Conservation (phyloP, 2,113 vertebrate species). For the Gopherus evgoodei region DNA sequence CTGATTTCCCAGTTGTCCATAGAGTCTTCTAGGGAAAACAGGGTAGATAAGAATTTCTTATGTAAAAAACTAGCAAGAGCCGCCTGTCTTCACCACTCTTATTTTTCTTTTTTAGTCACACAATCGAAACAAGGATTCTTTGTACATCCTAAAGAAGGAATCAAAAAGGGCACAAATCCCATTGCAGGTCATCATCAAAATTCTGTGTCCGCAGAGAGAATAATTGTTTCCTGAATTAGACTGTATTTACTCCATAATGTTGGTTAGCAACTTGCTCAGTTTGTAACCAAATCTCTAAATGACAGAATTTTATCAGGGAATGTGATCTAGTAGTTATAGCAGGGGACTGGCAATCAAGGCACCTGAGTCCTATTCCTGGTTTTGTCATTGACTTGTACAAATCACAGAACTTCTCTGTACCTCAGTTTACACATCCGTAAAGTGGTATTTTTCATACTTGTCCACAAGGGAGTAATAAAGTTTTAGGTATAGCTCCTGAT, state of each 20-base stretch:
- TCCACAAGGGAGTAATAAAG: not conserved
- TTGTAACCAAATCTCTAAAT: not conserved
- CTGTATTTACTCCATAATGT: not conserved
- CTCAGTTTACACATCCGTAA: no score
- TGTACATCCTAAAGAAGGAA: not conserved
- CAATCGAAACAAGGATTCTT: not conserved
- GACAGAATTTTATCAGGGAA: not conserved
- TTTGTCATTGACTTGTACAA: rapidly evolving
- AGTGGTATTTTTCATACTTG: rapidly evolving
- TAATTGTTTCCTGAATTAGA: not conserved
- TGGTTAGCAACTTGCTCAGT: not conserved
- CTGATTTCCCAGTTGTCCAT: not conserved
- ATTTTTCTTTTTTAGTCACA: not conserved
- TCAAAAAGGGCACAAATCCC: not conserved
- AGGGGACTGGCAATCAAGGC: not conserved
- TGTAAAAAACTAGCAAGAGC: not conserved
- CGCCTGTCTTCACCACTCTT: not conserved
- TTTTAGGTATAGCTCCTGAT: not conserved
- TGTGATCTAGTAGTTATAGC: not conserved
- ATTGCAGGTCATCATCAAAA: not conserved
- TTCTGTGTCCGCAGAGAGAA: not conserved
- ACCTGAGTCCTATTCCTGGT: not conserved
- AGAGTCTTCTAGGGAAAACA: not conserved
- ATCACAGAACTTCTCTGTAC: rapidly evolving
- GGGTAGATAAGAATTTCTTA: not conserved